Base-by-base conservation (phyloP, 1,140 invertebrate species). In the Monomorium pharaonis region DNA sequence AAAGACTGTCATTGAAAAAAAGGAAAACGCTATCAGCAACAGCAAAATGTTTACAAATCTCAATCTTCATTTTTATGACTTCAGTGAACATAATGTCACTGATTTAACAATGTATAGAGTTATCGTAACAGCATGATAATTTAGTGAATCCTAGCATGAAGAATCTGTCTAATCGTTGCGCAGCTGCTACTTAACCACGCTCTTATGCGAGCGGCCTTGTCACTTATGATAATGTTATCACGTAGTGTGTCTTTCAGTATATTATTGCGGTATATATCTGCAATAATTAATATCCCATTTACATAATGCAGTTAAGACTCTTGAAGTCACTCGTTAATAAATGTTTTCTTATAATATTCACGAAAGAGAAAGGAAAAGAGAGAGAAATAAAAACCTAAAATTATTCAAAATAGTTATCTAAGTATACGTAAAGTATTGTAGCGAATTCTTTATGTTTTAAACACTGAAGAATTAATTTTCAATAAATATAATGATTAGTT, bases 171-270 rank as follows among this genome's bases (percentile, higher is more conserved):
- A 83, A 83, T 74, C 65, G 78, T 42, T 37, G 9, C 21, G 21
- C 65, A 56, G 37, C 65, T 47, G 67, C 24, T 58, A 58, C 12
- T 83, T 83, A 58, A 14, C 33, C 37, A 60, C 33, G 65, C 37
- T 72, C 37, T 72, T 74, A 83, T 74, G 67, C 67, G 24, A 58
- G 27, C n/a, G 78, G 27, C 37, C 67, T 83, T 83, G 67, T 74
- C 67, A 74, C 10, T 42, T 51, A 33, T 14, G 67, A 83, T 74
- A 74, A 58, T 30, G 10, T 69, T 80, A 80, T 80, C 77, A 27
- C 3, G 18, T 42, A 24, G 16, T 72, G 16, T 72, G 18, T 58
- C 16, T 33, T 72, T 83, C 24, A 24, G 14, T 30, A 74, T 2
- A 14, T 37, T 37, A 37, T 37, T 37, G 37, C 37, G 4, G 12